These are phyloP conservation scores for human (Homo sapiens) DNA, from an alignment of 2,113 vertebrate species.

Conservation along the genomic window GRCh38 chr1:82050501-82051000, in stretches of 20 bases:
- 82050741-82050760: neutral
- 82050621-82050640: constrained; percentile 57
- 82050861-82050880: neutral
- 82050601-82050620: neutral
- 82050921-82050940: neutral
- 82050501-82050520: neutral
- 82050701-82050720: constrained; percentile 51
- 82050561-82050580: neutral
- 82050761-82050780: neutral
- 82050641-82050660: constrained; percentile 31
- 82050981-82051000: neutral
- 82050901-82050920: neutral
- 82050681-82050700: constrained; percentile 27
- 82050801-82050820: neutral
- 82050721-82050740: constrained; percentile 41
- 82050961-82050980: neutral
- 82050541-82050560: neutral
- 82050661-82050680: constrained; percentile 48
- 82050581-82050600: neutral
- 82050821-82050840: neutral
- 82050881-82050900: neutral
- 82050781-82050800: neutral
- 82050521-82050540: neutral
- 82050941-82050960: neutral
- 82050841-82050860: neutral